Evolutionary conservation across 2,113 vertebrate species (phyloP), one percentile per base, ranked within the genome.

Genomic region (Gopherus evgoodei): DNA sequence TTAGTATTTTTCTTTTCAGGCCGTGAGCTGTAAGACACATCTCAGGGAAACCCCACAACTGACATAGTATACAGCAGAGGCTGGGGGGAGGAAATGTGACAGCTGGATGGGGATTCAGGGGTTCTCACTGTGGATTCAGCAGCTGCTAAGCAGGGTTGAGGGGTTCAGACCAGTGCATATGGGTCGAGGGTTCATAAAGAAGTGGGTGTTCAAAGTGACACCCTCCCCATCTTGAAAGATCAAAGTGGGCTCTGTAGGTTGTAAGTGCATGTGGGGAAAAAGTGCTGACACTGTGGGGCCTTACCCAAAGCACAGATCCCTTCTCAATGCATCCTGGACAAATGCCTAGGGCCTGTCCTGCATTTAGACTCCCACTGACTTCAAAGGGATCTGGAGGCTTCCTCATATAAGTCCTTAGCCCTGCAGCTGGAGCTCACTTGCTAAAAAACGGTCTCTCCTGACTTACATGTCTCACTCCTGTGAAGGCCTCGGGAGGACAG

Each of bases 211-310:
- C 22, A 47, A 47, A 29, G 42, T 44, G 21, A 76, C 25, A 12
- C 24, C 7, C 72, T 25, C 42, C 7, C 42, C 42, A 78, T 47
- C 19, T 72, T 21, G 65, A 72, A 72, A 72, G 65, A 69, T n/a
- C 65, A 69, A 69, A 38, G 65, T 11, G 65, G n/a, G 65, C 10
- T 87, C 5, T 65, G 13, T 8, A 12, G 4, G 8, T n/a, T 72
- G n/a, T 38, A 72, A 19, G 16, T 38, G 25, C n/a, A 81, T 0
- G 0, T 29, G 54, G 16, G 1, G 52, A 59, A 11, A 35, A 62
- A 5, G 22, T 53, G 82, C 38, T 78, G 24, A 3, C 31, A 69
- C 31, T 17, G 52, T 11, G 21, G 13, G 0, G 75, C 49, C 11
- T 57, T 84, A 9, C 35, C 49, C n/a, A 1, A 11, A 86, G 31